phyloP scores from a whole-genome alignment of 2,888 invertebrate species.

The Stomorhina lunata region DNA sequence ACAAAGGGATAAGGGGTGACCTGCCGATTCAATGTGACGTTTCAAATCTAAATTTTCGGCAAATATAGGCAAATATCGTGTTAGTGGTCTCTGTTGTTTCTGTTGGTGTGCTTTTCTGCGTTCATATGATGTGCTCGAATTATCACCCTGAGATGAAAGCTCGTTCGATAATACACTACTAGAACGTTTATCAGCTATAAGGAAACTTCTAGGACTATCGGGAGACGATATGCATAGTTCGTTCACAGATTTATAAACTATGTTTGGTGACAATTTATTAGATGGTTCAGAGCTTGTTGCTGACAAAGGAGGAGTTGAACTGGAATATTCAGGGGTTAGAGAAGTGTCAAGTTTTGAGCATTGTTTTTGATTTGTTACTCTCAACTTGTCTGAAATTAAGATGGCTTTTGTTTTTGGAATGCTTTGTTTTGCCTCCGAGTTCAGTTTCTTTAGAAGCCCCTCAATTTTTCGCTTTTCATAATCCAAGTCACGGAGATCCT shows the following conservation, averaged over 20 bases:
- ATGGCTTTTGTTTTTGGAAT: not conserved
- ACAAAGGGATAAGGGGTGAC: conserved; percentile 94
- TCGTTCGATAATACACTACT: conserved; percentile 77
- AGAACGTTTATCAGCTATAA: conserved; percentile 68
- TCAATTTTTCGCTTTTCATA: conserved; percentile 90
- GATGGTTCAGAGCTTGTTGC: conserved; percentile 76
- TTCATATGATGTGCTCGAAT: conserved; percentile 68
- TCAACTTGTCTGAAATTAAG: not conserved
- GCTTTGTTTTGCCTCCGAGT: not conserved
- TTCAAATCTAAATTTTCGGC: conserved; percentile 92
- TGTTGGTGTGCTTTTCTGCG: conserved; percentile 70
- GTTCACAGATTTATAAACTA: conserved; percentile 68
- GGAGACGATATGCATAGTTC: conserved; percentile 59
- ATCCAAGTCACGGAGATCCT: conserved; percentile 92
- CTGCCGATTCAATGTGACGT: conserved; percentile 95
- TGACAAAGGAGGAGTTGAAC: conserved; percentile 71
- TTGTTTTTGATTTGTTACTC: not conserved
- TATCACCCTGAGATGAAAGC: conserved; percentile 72
- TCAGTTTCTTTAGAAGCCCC: conserved; percentile 85
- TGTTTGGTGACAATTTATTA: conserved; percentile 72
- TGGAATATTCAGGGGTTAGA: conserved; percentile 79
- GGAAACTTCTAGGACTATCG: conserved; percentile 29
- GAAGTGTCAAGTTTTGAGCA: conserved; percentile 81
- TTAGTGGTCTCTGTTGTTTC: conserved; percentile 91
- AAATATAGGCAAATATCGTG: conserved; percentile 94